Evolutionary conservation across 92 coral and sea anemone species (phyloP).

Genomic region (Porites divaricata): DNA sequence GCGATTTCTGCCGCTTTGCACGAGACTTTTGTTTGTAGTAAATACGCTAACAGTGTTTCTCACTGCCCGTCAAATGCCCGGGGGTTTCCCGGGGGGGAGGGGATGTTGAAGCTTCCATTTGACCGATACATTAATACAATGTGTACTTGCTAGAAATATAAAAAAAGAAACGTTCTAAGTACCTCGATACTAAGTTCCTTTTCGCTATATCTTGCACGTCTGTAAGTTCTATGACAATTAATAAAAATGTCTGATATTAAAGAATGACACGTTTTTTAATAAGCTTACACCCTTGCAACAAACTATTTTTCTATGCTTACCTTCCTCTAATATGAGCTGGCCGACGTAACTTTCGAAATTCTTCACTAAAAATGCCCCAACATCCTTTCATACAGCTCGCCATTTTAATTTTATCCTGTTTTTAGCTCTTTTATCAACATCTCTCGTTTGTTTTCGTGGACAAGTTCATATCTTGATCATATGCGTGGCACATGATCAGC

Average conservation of each 20-base stretch:
- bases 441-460: slow-evolving; percentile 1
- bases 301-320: slow-evolving; percentile 27
- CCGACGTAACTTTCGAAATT: slow-evolving; percentile 75
- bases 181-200: slow-evolving; percentile 85
- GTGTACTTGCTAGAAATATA: not conserved
- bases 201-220: slow-evolving; percentile 83
- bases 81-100: too few relatives aligned
- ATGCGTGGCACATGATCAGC: slow-evolving; percentile 46
- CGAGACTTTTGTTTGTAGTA: too few relatives aligned
- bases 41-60: too few relatives aligned
- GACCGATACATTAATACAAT: too few relatives aligned
- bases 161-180: not conserved
- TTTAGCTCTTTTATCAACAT: not conserved
- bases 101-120: too few relatives aligned
- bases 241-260: not conserved
- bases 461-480: slow-evolving; percentile 12
- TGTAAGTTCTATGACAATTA: slow-evolving; percentile 56
- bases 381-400: slow-evolving; percentile 87
- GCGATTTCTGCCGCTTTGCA: too few relatives aligned
- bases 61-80: too few relatives aligned
- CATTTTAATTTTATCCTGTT: slow-evolving; percentile 31
- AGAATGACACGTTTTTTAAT: too few relatives aligned
- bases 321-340: slow-evolving; percentile 77
- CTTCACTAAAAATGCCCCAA: slow-evolving; percentile 87
- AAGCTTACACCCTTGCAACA: not conserved